Conservation (phyloP, 2,113 vertebrate genomes). For the Patagioenas fasciata region DNA sequence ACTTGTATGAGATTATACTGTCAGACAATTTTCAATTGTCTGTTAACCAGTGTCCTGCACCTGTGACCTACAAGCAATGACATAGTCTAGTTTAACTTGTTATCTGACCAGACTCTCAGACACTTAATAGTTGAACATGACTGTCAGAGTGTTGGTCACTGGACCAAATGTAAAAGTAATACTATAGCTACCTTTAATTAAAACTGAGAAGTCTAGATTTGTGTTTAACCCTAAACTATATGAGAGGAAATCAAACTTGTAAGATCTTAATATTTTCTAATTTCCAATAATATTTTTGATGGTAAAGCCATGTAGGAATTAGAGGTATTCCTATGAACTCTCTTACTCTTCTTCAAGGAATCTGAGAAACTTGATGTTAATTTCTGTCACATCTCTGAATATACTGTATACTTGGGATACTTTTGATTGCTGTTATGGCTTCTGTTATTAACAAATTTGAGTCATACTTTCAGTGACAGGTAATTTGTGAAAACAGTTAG, state of each 20-base stretch:
- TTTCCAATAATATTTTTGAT: not conserved
- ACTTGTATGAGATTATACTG: not conserved
- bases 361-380: not conserved
- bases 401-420: not conserved
- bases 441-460: not conserved
- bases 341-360: not conserved
- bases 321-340: not conserved
- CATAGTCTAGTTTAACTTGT: not conserved
- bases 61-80: not conserved
- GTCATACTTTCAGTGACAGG: not conserved
- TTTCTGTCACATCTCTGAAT: not conserved
- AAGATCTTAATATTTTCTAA: not conserved
- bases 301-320: not conserved
- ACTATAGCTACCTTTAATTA: not conserved
- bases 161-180: not conserved
- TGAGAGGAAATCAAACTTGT: not conserved
- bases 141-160: not conserved
- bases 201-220: not conserved
- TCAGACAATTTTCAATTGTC: not conserved
- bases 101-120: not conserved
- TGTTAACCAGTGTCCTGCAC: not conserved
- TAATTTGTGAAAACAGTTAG: not conserved
- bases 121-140: not conserved
- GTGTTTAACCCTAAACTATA: not conserved
- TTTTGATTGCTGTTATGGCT: not conserved